Percentiles rank a stretch among this genome's conserved stretches.
Evolutionary conservation across 2,888 invertebrate genomes (phyloP).

Genomic region (Pseudococcus viburni): DNA sequence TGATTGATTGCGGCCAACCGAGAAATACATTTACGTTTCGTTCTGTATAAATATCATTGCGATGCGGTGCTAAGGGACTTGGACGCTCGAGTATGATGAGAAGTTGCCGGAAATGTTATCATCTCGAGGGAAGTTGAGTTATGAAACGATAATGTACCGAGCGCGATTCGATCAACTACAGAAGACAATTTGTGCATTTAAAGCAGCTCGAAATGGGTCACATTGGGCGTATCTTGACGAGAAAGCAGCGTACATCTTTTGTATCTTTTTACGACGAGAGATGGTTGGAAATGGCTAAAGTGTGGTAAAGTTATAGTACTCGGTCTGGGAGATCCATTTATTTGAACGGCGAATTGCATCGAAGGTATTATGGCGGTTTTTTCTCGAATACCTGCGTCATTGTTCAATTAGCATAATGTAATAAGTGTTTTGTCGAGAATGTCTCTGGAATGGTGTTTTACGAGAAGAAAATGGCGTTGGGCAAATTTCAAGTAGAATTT

Average conservation of each 20-base stretch:
- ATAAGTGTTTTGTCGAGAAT: neutral
- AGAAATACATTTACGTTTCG: conserved; percentile 17
- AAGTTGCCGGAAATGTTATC: neutral
- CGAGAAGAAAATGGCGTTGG: too few relatives aligned
- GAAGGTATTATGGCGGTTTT: neutral
- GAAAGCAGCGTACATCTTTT: conserved; percentile 1
- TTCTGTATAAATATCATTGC: conserved; percentile 39
- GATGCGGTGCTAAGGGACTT: neutral
- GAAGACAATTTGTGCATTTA: conserved; percentile 6
- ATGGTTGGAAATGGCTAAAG: neutral
- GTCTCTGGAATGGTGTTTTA: too few relatives aligned
- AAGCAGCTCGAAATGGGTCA: conserved; percentile 1
- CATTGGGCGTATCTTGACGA: conserved; percentile 10
- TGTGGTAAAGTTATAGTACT: neutral
- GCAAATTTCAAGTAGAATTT: too few relatives aligned
- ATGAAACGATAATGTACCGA: conserved; percentile 47
- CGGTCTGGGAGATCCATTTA: conserved; percentile 21
- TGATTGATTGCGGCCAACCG: conserved; percentile 34
- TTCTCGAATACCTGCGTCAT: neutral
- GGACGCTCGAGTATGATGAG: conserved; percentile 8
- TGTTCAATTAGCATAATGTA: neutral
- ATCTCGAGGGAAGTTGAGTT: conserved; percentile 15
- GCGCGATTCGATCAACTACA: conserved; percentile 10
- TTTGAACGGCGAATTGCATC: neutral
- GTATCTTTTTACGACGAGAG: neutral